phyloP scores from a whole-genome alignment of 2,888 invertebrate species.

The Drosophila cognata region DNA sequence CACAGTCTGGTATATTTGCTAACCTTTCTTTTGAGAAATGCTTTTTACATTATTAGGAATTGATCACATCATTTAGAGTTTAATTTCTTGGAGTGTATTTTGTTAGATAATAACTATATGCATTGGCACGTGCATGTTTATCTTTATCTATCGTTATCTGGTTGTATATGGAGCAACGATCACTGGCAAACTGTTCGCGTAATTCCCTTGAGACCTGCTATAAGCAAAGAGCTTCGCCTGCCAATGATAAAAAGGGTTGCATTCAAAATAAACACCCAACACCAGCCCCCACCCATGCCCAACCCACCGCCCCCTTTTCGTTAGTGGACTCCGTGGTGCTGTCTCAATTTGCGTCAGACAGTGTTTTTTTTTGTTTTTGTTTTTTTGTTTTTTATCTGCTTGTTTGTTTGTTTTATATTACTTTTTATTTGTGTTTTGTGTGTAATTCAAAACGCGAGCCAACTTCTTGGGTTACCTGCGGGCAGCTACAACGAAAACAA shows the following conservation, averaged over 20 bases:
- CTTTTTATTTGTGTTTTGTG: slow-evolving; percentile 3
- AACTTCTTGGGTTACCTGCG: slow-evolving; percentile 71
- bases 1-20: too few species aligned
- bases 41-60: background rate
- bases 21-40: background rate
- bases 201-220: background rate
- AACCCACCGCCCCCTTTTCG: background rate
- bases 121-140: background rate
- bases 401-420: slow-evolving; percentile 14
- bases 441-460: slow-evolving; percentile 70
- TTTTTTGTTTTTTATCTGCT: slow-evolving; percentile 2
- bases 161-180: background rate
- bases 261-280: background rate
- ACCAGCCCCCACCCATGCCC: too few species aligned
- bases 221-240: background rate
- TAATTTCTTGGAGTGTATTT: background rate
- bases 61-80: background rate
- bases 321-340: background rate
- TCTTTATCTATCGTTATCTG: background rate
- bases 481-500: slow-evolving; percentile 37
- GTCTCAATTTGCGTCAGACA: slow-evolving; percentile 42
- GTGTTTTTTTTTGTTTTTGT: slow-evolving; percentile 4
- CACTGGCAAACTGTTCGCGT: background rate
- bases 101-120: background rate
- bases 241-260: slow-evolving; percentile 6